Evolutionary conservation across 2,888 invertebrate genomes (phyloP).

Genomic region (Calameuta idolon): DNA sequence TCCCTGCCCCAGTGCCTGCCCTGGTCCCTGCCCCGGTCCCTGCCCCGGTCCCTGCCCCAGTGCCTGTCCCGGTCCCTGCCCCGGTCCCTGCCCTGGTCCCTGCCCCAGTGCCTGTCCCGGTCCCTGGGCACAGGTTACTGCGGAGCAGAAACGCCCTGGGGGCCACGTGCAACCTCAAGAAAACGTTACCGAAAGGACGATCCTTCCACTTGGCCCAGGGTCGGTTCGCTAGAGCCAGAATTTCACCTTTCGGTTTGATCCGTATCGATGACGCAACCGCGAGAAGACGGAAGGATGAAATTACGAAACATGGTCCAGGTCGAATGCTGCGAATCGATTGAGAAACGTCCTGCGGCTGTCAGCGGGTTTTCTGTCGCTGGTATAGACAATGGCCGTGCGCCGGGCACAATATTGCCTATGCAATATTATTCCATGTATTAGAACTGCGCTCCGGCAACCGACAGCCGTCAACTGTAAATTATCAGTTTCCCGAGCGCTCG

Average conservation of each 20-base stretch:
- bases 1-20: too few relatives aligned
- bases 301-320: not conserved
- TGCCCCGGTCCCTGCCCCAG: too few relatives aligned
- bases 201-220: not conserved
- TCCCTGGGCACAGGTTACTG: not conserved
- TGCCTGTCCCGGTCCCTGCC: too few relatives aligned
- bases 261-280: not conserved
- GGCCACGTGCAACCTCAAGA: not conserved
- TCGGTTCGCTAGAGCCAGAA: not conserved
- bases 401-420: not conserved
- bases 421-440: slow-evolving; percentile 6
- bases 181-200: not conserved
- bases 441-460: not conserved
- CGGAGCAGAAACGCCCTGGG: not conserved
- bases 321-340: slow-evolving; percentile 5
- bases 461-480: slow-evolving; percentile 22
- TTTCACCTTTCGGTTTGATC: not conserved
- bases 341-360: slow-evolving; percentile 4
- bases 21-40: too few relatives aligned
- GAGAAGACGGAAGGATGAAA: not conserved
- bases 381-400: not conserved
- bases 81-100: too few relatives aligned
- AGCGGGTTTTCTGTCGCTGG: not conserved
- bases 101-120: too few relatives aligned
- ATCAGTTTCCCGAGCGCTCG: slow-evolving; percentile 14